Percentiles rank a stretch among this genome's conserved stretches.
Evolutionary conservation across 1,140 invertebrate genomes (phyloP).

Genomic region (Palaemon carinicauda): DNA sequence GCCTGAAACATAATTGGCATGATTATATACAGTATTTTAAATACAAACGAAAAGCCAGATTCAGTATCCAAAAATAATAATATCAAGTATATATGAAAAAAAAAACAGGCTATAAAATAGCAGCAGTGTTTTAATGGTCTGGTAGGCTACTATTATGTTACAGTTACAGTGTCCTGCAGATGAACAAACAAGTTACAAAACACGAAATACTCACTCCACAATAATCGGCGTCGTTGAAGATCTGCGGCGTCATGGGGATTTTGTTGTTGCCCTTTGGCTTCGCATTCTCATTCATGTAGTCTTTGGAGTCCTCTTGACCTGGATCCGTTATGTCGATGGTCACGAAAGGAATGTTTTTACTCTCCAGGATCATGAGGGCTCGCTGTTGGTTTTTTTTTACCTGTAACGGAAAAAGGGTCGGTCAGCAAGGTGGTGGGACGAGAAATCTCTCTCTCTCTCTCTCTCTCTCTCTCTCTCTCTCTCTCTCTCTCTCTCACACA

Average conservation of each 20-base stretch:
- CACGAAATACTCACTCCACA: constrained; percentile 43
- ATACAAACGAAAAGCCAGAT: too few species aligned
- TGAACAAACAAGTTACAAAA: background rate
- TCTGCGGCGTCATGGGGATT: constrained; percentile 82
- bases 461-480: background rate
- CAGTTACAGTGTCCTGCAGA: too few species aligned
- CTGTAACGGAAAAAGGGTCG: constrained; percentile 66
- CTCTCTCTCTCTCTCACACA: background rate
- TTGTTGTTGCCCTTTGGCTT: constrained; percentile 72
- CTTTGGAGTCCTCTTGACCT: constrained; percentile 84
- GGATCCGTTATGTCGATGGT: constrained; percentile 93
- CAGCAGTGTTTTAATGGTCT: background rate
- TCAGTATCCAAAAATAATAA: background rate
- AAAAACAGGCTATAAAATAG: background rate
- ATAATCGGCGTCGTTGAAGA: constrained; percentile 59
- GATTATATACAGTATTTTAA: too few species aligned
- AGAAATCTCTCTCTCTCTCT: background rate
- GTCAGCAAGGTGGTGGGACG: background rate
- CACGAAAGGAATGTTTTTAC: constrained; percentile 86
- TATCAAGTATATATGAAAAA: background rate
- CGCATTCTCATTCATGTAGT: constrained; percentile 89
- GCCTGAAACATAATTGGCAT: too few species aligned
- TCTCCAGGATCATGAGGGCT: constrained; percentile 89
- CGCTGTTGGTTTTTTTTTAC: constrained; percentile 93
- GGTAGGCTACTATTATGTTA: background rate